Percentiles rank a stretch among this genome's conserved stretches.
Conservation (phyloP, 2,113 vertebrate species). For the Alosa alosa region DNA sequence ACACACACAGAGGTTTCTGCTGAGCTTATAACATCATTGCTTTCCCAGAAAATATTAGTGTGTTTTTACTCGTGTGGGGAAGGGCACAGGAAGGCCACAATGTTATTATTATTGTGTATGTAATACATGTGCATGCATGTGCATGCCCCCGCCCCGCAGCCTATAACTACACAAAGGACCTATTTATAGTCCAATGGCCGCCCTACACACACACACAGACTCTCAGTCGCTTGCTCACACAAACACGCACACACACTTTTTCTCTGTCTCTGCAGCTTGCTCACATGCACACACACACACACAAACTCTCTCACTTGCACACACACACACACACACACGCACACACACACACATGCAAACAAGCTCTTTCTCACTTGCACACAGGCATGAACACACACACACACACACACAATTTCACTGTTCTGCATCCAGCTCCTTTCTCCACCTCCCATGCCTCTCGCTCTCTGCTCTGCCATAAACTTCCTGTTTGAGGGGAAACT, state of each 20-base stretch:
- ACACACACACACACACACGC: background rate
- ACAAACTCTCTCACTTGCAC: background rate
- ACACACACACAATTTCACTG: background rate
- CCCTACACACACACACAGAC: background rate
- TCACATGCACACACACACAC: background rate
- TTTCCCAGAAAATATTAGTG: background rate
- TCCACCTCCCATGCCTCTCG: background rate
- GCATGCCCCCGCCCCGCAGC: background rate
- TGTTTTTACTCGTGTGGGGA: background rate
- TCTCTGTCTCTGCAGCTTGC: no score
- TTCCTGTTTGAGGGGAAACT: conserved; percentile 8
- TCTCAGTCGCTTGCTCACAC: background rate
- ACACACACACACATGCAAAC: background rate
- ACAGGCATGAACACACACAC: background rate
- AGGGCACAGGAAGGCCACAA: background rate
- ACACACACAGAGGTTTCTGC: background rate
- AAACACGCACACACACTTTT: background rate
- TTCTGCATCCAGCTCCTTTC: background rate
- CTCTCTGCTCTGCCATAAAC: background rate
- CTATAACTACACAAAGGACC: conserved; percentile 14
- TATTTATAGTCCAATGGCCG: background rate
- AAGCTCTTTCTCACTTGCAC: background rate
- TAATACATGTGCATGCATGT: background rate
- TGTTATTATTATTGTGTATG: no score
- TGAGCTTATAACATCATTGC: background rate